Conservation (phyloP, 1,140 invertebrate genomes). For the Drosophila biarmipes region DNA sequence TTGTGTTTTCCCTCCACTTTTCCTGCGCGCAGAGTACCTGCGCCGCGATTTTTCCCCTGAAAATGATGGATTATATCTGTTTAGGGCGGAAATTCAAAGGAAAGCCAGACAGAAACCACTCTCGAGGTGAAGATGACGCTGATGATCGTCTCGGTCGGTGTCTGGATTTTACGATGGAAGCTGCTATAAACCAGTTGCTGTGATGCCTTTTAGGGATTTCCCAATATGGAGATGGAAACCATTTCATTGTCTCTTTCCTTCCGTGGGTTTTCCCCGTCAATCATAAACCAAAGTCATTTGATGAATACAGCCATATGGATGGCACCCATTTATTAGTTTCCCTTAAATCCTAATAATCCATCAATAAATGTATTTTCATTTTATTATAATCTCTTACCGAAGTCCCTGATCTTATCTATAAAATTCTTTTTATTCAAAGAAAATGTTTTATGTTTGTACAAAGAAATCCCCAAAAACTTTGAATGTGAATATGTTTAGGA, state of each 20-base stretch:
- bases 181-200: slow-evolving; percentile 66
- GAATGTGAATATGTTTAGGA: background rate
- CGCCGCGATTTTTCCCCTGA: slow-evolving; percentile 62
- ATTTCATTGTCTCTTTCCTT: slow-evolving; percentile 2
- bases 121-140: slow-evolving; percentile 34
- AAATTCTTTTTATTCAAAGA: background rate
- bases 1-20: slow-evolving; percentile 40
- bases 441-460: background rate
- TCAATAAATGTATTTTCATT: background rate
- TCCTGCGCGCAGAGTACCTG: slow-evolving; percentile 43
- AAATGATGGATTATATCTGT: slow-evolving; percentile 68
- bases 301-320: slow-evolving; percentile 7
- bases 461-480: background rate
- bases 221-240: slow-evolving; percentile 19
- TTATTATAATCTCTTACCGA: background rate
- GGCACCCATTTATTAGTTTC: background rate
- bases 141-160: slow-evolving; percentile 46
- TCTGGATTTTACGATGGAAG: slow-evolving; percentile 55
- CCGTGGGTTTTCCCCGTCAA: background rate
- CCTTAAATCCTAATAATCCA: background rate
- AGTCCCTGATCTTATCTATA: too few relatives aligned
- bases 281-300: slow-evolving; percentile 24
- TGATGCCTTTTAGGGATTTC: slow-evolving; percentile 25
- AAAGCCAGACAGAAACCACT: slow-evolving; percentile 37
- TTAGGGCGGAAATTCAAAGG: slow-evolving; percentile 69